These are phyloP conservation scores for Vanessa atalanta DNA, from an alignment of 1,140 invertebrate genomes.

Conservation along the genomic window DNA sequence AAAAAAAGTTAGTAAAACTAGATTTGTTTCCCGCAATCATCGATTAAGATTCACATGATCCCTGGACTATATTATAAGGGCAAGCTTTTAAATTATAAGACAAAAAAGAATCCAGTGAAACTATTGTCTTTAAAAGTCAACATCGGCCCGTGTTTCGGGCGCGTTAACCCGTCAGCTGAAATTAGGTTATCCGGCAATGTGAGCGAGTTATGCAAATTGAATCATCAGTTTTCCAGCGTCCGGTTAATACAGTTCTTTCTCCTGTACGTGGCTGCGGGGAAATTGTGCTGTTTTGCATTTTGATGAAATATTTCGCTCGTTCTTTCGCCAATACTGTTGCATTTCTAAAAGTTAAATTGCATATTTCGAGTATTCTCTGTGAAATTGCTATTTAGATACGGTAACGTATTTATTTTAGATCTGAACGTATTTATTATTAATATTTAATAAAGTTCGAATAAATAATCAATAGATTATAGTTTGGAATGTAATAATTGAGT, in stretches of 20 bases:
- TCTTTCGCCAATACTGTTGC: conserved; percentile 45
- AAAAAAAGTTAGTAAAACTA: too few species aligned
- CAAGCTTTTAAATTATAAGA: background rate
- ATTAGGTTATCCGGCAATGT: conserved; percentile 62
- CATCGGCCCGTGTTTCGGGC: conserved; percentile 35
- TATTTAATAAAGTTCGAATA: too few species aligned
- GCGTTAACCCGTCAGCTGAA: conserved; percentile 56
- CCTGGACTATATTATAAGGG: too few species aligned
- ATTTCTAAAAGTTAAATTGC: conserved; percentile 40
- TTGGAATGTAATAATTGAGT: too few species aligned
- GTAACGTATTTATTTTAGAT: background rate
- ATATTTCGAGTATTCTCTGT: conserved; percentile 24
- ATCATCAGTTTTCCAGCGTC: conserved; percentile 72
- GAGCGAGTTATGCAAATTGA: conserved; percentile 74
- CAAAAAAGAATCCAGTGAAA: conserved; percentile 9
- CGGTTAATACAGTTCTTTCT: conserved; percentile 72
- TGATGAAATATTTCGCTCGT: conserved; percentile 69
- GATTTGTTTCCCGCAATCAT: too few species aligned
- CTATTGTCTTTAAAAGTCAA: conserved; percentile 19
- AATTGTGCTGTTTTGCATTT: conserved; percentile 71
- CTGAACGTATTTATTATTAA: too few species aligned
- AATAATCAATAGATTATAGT: too few species aligned
- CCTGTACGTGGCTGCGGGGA: conserved; percentile 50
- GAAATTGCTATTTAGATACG: conserved; percentile 25
- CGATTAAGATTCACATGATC: too few species aligned